Base-by-base conservation (phyloP, 1,140 invertebrate species). In the Zaprionus gabonicus region DNA sequence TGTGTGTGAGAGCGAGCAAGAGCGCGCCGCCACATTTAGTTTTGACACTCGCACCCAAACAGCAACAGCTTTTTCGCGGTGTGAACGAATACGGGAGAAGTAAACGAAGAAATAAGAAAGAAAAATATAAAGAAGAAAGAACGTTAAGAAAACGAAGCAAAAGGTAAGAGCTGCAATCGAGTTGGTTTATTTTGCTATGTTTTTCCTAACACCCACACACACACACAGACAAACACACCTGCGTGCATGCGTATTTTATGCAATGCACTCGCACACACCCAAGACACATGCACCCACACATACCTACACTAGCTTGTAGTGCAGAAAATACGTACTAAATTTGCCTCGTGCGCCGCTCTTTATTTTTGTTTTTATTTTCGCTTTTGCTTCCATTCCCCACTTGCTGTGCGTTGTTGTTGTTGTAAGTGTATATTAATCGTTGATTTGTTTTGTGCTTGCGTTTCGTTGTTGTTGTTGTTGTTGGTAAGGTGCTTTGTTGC, bases 351-450 rank as follows among this genome's bases (percentile, higher is more conserved):
- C 49, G 34, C 10, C 67, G 46, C 81, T 74, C 70, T 88, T 82
- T 82, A 72, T 80, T 82, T 87, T 86, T 71, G 67, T 82, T 82
- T 80, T 75, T 74, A 80, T 82, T 82, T 80, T 75, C 71, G 76
- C 28, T 27, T 64, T 66, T 75, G 46, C 55, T 72, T 28, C 27
- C 28, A 27, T 34, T 63, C 67, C 44, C 66, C 38, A 41, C 9
- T 34, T 23, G 13, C 23, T 60, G 15, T 46, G n/a, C 15, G 36
- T 46, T 44, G n/a, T n/a, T 17, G 20, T 41, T 23, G 46, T 51
- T 25, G 46, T 51, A 20, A 12, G 59, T 56, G 49, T 79, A 49
- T 53, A 62, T 57, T 76, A 65, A 78, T 74, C 49, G 57, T 57
- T 57, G 56, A 64, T 80, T 85, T 86, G 71, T 71, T 75, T 71